These are phyloP conservation scores for Adelges cooleyi DNA, from an alignment of 1,140 invertebrate species.

Conservation along the genomic window DNA sequence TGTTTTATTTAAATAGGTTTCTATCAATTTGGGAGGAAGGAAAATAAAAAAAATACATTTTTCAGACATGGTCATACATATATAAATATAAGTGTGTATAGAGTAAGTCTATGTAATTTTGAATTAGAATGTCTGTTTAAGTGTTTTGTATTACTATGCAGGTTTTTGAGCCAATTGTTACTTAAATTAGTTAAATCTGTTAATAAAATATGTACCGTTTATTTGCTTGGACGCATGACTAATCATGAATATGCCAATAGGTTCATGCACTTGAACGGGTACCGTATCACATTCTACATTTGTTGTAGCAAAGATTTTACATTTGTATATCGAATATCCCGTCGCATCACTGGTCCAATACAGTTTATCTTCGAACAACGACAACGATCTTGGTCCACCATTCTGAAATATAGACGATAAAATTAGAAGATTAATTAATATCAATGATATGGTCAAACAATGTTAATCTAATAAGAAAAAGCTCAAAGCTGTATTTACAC, in stretches of 20 bases:
- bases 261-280: neutral
- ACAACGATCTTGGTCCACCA: conserved; percentile 62
- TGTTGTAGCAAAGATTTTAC: neutral
- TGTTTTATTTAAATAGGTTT: no score
- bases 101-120: no score
- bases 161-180: no score
- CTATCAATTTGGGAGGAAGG: no score
- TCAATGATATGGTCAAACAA: neutral
- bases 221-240: conserved; percentile 16
- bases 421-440: neutral
- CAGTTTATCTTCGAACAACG: conserved; percentile 73
- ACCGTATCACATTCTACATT: neutral
- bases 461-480: neutral
- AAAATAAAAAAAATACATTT: no score
- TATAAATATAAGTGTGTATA: no score
- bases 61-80: no score
- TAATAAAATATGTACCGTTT: conserved; percentile 17
- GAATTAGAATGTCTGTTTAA: no score
- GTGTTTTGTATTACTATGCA: no score
- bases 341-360: conserved; percentile 67
- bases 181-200: no score
- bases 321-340: conserved; percentile 7
- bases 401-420: neutral
- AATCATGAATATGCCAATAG: neutral
- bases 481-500: conserved; percentile 18